Conservation (phyloP, 2,888 invertebrate species). For the Polymixis flavicincta region DNA sequence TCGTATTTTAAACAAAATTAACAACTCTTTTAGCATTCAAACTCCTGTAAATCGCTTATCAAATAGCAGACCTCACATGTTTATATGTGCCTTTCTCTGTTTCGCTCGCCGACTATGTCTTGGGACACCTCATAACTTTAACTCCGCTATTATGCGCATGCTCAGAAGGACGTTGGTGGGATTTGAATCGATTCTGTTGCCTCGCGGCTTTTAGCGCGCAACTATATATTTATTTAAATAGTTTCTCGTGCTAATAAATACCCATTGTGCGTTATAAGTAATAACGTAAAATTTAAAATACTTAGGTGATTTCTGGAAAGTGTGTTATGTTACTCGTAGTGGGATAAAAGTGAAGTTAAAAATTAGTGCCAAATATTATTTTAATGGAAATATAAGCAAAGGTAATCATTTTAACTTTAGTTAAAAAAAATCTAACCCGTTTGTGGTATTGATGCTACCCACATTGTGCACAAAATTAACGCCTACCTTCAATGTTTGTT, state of each 20-base stretch:
- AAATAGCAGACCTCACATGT: background rate
- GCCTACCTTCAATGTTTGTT: conserved; percentile 25
- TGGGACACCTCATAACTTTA: conserved; percentile 48
- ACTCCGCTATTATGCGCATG: conserved; percentile 59
- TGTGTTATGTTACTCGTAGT: background rate
- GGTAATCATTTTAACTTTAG: conserved; percentile 27
- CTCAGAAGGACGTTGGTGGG: conserved; percentile 64
- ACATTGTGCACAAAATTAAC: conserved; percentile 35
- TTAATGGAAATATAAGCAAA: conserved; percentile 37
- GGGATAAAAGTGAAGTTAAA: background rate
- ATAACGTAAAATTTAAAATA: background rate
- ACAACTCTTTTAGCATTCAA: background rate
- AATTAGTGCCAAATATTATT: conserved; percentile 24
- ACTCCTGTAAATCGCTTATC: background rate
- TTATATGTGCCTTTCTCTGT: no score
- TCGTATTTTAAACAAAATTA: background rate
- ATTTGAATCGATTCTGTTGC: conserved; percentile 60
- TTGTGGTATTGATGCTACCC: conserved; percentile 23
- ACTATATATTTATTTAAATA: conserved; percentile 37
- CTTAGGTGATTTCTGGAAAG: background rate
- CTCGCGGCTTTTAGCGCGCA: conserved; percentile 46
- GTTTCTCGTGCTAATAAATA: conserved; percentile 2
- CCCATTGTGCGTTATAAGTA: background rate
- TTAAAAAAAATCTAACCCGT: background rate
- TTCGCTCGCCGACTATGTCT: conserved; percentile 33